Percentiles rank a stretch among this genome's conserved stretches.
These are phyloP conservation scores for Branchellion lobata DNA, from an alignment of 2,888 invertebrate species.

Conservation along the genomic window DNA sequence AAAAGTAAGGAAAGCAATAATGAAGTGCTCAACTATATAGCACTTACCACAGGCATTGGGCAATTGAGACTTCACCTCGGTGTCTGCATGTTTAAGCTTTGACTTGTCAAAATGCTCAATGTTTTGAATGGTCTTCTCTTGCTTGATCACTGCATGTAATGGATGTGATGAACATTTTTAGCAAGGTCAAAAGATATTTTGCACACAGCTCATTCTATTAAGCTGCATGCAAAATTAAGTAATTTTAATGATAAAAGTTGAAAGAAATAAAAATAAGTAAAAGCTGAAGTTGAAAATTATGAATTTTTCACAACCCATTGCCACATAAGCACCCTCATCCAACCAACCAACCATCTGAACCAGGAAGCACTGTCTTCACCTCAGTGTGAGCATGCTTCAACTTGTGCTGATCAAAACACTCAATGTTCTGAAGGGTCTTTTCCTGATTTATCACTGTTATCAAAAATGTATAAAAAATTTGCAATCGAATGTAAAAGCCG, in stretches of 20 bases:
- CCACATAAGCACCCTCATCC: too few species aligned
- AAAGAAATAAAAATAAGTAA: too few species aligned
- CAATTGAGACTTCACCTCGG: constrained; percentile 48
- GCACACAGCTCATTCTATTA: neutral
- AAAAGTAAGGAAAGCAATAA: too few species aligned
- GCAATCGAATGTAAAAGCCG: neutral
- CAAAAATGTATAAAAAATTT: neutral
- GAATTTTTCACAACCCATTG: too few species aligned
- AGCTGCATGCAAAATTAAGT: neutral
- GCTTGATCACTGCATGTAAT: constrained; percentile 35
- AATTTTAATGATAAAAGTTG: neutral
- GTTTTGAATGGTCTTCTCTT: constrained; percentile 50
- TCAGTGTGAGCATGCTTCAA: constrained; percentile 46
- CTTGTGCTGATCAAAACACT: constrained; percentile 43
- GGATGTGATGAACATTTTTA: neutral
- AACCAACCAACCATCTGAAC: constrained; percentile 16
- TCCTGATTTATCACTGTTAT: constrained; percentile 45
- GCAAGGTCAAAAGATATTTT: neutral
- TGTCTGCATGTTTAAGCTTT: constrained; percentile 48
- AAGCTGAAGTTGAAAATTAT: too few species aligned
- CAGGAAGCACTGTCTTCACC: constrained; percentile 42
- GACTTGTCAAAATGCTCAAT: constrained; percentile 50
- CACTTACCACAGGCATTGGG: constrained; percentile 47
- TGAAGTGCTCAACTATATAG: too few species aligned
- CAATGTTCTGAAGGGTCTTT: constrained; percentile 48